These are phyloP conservation scores for Aurelia sp. DNA, from an alignment of 30 jellyfish, hydroid and myxozoan species.

Conservation along the genomic window DNA sequence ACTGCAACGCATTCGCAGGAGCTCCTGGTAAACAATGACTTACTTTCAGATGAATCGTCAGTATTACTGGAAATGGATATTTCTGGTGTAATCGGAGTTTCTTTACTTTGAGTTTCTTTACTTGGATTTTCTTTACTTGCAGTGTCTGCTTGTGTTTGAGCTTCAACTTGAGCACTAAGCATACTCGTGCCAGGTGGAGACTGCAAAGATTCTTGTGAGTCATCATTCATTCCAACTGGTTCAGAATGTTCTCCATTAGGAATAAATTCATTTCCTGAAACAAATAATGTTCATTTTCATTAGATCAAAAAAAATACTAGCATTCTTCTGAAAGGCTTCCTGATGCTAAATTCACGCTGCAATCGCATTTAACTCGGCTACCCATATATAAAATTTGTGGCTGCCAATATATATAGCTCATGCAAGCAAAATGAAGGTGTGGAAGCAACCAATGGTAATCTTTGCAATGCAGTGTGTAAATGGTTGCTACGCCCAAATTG, in stretches of 20 bases:
- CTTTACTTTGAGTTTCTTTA: too few species aligned
- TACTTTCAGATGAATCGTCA: not conserved
- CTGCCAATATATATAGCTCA: too few species aligned
- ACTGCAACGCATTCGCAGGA: too few species aligned
- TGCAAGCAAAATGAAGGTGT: too few species aligned
- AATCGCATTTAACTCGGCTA: too few species aligned
- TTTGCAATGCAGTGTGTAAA: too few species aligned
- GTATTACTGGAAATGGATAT: not conserved
- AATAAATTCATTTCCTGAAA: constrained; percentile 43
- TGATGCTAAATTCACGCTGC: too few species aligned
- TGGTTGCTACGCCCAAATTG: too few species aligned
- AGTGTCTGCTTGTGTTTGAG: constrained; percentile 7
- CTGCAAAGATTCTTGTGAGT: not conserved
- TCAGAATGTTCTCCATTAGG: constrained; percentile 57
- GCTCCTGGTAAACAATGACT: not conserved
- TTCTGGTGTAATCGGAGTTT: not conserved
- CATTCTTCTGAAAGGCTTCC: not conserved
- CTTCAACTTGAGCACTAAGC: constrained; percentile 63
- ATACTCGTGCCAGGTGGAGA: constrained; percentile 61
- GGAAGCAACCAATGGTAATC: too few species aligned
- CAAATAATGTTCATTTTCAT: not conserved
- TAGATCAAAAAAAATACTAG: not conserved
- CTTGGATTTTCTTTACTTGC: too few species aligned
- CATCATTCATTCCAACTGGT: constrained; percentile 34
- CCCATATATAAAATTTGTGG: too few species aligned